Evolutionary conservation across 2,113 vertebrate species (phyloP), one percentile per base, ranked within the genome.

Genomic region (Salvator merianae): DNA sequence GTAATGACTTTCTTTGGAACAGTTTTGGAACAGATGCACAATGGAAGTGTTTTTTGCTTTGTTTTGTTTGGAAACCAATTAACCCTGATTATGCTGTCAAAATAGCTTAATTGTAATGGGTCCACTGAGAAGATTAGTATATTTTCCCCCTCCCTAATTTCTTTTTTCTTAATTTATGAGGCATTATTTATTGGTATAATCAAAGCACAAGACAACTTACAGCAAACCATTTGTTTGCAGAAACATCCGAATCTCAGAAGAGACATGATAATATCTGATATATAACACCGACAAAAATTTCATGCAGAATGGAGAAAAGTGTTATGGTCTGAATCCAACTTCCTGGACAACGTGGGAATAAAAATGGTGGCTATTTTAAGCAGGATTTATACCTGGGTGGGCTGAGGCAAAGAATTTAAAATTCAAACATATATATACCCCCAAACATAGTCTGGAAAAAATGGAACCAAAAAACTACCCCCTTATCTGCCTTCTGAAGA

Each of bases 101-200:
- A 28, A 75, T 66, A 32, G 63, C 20, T 83, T 90, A 1, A 3
- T 62, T 86, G 36, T 34, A 81, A 32, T 78, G 73, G 16, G 0
- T 0, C 32, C 22, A 53, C 82, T 80, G 86, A n/a, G 7, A 36
- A 47, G 0, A 12, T 81, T 2, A 26, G 36, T 59, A 30, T 50
- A 81, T 72, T 62, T 26, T 18, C 43, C 84, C 34, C 62, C 50
- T 18, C 47, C 1, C 8, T 63, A 0, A 47, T 77, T 86, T 20
- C 75, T 32, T 69, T 73, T 85, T 73, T 34, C 55, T 82, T 78
- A 82, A 78, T 82, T 87, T 83, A 82, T 59, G 0, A 75, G 79
- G 0, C 66, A 5, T 38, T 82, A 79, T 88, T 88, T 87, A 79
- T 85, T 53, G 34, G 9, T 63, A 30, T 68, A 81, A 90, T 89